Percentiles rank a stretch among this genome's conserved stretches.
These are phyloP conservation scores for Varanus salvator DNA, from an alignment of 2,113 vertebrate genomes.

Conservation along the genomic window DNA sequence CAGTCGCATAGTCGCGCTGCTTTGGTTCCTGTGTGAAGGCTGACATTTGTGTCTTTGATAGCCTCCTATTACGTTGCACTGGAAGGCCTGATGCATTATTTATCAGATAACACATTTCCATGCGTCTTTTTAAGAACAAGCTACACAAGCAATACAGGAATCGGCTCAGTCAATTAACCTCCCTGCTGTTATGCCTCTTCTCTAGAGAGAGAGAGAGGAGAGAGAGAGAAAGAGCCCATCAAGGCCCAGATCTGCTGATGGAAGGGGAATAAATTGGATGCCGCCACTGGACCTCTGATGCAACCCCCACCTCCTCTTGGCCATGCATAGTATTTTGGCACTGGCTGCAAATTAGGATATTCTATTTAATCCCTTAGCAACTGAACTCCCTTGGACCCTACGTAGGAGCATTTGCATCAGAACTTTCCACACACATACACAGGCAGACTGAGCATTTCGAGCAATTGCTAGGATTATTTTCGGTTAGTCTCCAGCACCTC, in stretches of 20 bases:
- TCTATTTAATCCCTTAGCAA: constrained; percentile 43
- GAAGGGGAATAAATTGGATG: constrained; percentile 25
- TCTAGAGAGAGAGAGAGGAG: constrained; percentile 46
- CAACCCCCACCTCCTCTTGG: background rate
- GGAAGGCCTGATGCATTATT: constrained; percentile 37
- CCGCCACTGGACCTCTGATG: constrained; percentile 7
- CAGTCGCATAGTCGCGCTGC: background rate
- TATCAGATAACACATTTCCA: constrained; percentile 20
- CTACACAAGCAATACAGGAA: constrained; percentile 29
- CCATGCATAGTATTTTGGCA: constrained; percentile 38
- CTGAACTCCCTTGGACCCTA: rapidly evolving
- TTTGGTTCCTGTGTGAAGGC: constrained; percentile 43
- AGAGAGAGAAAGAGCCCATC: constrained; percentile 25
- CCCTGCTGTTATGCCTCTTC: constrained; percentile 34
- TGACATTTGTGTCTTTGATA: constrained; percentile 26
- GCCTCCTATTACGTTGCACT: constrained; percentile 54
- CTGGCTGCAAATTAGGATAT: constrained; percentile 11
- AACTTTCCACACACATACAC: background rate
- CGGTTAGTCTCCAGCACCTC: background rate
- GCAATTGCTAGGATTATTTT: background rate
- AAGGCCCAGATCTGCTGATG: constrained; percentile 33
- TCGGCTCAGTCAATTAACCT: constrained; percentile 64
- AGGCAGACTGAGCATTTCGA: background rate
- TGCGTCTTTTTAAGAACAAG: constrained; percentile 6
- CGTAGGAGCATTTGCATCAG: constrained; percentile 39